Percentiles rank a stretch among this genome's conserved stretches.
These are phyloP conservation scores for Hemibagrus wyckioides DNA, from an alignment of 2,113 vertebrate species.

Conservation along the genomic window DNA sequence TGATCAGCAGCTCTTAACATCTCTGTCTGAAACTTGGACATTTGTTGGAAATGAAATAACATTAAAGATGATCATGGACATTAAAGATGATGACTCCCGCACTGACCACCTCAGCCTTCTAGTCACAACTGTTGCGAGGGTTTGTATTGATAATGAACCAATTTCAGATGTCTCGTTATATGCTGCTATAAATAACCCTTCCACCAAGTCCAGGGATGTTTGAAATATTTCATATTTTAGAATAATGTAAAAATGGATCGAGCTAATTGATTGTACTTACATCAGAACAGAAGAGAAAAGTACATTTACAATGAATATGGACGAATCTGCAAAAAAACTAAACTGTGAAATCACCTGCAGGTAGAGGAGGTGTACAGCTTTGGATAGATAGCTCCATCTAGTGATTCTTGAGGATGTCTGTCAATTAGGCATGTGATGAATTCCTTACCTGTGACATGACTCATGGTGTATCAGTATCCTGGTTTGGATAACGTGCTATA, in stretches of 20 bases:
- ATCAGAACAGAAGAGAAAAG: background rate
- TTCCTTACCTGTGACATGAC: background rate
- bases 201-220: background rate
- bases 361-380: background rate
- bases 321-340: background rate
- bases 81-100: too few relatives aligned
- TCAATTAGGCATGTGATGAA: background rate
- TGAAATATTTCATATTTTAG: background rate
- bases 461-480: background rate
- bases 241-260: background rate
- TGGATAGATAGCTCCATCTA: slow-evolving; percentile 32
- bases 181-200: background rate
- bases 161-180: background rate
- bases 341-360: background rate
- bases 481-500: background rate
- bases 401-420: background rate
- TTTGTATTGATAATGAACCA: background rate
- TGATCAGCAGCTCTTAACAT: background rate
- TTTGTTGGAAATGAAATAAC: too few relatives aligned
- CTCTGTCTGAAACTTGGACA: background rate
- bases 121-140: background rate
- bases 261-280: background rate
- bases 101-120: background rate
- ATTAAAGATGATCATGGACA: too few relatives aligned
- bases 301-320: background rate